A percentile compares a stretch with the other conserved stretches of the same genome.
Conservation (phyloP, 1,140 invertebrate species). For the Drosophila miranda region DNA sequence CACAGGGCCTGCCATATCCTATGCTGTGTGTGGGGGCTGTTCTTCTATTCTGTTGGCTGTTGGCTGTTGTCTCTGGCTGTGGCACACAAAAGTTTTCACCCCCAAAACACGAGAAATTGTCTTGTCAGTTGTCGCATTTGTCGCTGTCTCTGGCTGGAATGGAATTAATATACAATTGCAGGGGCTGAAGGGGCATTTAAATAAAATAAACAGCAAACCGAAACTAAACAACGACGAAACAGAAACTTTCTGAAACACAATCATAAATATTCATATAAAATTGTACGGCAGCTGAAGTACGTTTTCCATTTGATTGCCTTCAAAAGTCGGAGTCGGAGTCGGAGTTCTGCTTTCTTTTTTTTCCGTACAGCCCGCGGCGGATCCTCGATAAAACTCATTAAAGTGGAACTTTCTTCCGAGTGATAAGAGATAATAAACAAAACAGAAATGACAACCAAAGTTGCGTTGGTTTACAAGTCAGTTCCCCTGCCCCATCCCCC, state of each 20-base stretch:
- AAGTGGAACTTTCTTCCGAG: constrained; percentile 59
- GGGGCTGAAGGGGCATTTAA: constrained; percentile 77
- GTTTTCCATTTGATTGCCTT: constrained; percentile 77
- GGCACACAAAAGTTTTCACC: constrained; percentile 48
- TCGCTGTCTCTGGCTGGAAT: constrained; percentile 56
- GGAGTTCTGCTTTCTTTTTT: constrained; percentile 6
- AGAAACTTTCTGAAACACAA: constrained; percentile 70
- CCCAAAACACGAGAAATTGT: constrained; percentile 60
- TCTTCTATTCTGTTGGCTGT: neutral
- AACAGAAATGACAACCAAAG: constrained; percentile 54
- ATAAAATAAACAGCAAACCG: constrained; percentile 66
- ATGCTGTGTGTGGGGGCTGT: neutral
- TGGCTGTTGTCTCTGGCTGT: neutral
- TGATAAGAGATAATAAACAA: constrained; percentile 52
- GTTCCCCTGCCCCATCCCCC: constrained; percentile 43
- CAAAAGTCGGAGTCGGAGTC: too few relatives aligned
- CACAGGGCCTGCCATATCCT: constrained; percentile 43
- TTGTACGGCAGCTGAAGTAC: constrained; percentile 26
- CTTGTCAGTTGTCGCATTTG: constrained; percentile 78
- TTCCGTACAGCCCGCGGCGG: constrained; percentile 42
- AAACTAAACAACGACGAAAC: constrained; percentile 47
- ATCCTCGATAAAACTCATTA: constrained; percentile 71
- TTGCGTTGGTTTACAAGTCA: constrained; percentile 74
- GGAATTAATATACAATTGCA: constrained; percentile 81
- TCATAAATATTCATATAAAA: constrained; percentile 81